phyloP scores from a whole-genome alignment of 2,113 vertebrate species.

The Dascyllus trimaculatus region DNA sequence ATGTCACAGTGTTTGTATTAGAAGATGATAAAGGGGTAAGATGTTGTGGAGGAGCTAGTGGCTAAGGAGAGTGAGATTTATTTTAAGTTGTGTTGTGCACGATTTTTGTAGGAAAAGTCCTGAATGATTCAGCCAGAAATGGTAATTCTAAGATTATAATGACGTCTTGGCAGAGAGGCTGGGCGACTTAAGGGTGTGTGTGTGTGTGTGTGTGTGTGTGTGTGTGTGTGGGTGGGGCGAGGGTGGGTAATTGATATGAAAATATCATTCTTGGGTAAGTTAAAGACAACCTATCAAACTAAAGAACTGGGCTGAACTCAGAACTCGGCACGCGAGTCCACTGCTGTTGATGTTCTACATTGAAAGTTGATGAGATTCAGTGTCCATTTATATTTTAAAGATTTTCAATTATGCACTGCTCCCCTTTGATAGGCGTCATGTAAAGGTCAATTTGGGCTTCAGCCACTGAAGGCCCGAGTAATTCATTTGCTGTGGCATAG shows the following conservation, averaged over 20 bases:
- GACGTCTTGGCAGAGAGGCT: neutral
- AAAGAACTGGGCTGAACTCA: slow-evolving; percentile 23
- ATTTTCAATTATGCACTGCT: slow-evolving; percentile 75
- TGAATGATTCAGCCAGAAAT: no score
- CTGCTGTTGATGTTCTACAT: slow-evolving; percentile 47
- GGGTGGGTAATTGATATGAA: neutral
- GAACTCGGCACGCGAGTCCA: neutral
- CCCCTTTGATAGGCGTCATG: slow-evolving; percentile 62
- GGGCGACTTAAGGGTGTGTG: neutral
- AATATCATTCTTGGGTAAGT: slow-evolving; percentile 5
- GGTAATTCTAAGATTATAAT: no score
- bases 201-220: neutral
- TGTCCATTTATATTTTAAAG: slow-evolving; percentile 77
- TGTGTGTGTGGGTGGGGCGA: neutral
- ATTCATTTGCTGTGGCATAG: slow-evolving; percentile 67
- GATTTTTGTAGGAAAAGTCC: no score
- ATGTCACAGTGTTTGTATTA: neutral
- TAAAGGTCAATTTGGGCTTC: slow-evolving; percentile 75
- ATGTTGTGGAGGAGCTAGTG: neutral
- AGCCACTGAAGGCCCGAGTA: slow-evolving; percentile 66
- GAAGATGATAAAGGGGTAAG: neutral
- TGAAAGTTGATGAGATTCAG: slow-evolving; percentile 59
- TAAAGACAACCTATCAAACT: slow-evolving; percentile 4
- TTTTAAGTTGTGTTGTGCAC: neutral
- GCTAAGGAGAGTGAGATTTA: neutral